These are phyloP conservation scores for Neuroterus valhalla DNA, from an alignment of 1,140 invertebrate species.

Conservation along the genomic window DNA sequence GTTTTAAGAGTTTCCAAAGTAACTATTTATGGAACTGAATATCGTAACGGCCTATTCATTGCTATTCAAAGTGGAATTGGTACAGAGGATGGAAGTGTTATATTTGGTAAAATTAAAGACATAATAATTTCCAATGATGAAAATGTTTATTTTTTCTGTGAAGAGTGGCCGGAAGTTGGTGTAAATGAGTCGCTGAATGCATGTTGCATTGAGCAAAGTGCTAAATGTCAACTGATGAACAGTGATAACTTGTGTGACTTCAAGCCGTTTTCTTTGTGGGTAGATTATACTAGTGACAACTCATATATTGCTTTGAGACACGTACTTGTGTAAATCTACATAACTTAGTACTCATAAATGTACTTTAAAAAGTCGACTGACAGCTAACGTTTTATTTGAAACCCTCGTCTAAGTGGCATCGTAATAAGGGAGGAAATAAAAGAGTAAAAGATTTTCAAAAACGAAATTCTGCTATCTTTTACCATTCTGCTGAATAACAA, in stretches of 20 bases:
- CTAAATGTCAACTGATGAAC: background rate
- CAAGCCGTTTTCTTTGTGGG: background rate
- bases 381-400: too few species aligned
- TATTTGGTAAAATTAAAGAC: slow-evolving; percentile 1
- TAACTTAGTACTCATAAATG: too few species aligned
- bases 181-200: slow-evolving; percentile 3
- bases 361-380: too few species aligned
- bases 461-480: too few species aligned
- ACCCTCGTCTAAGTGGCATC: too few species aligned
- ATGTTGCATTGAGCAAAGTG: background rate
- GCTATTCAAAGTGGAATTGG: background rate
- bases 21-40: background rate
- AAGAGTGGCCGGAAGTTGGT: background rate
- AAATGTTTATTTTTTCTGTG: slow-evolving; percentile 2
- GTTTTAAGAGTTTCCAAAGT: background rate
- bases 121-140: background rate
- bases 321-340: slow-evolving; percentile 11
- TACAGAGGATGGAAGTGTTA: background rate
- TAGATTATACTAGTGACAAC: background rate
- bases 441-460: too few species aligned
- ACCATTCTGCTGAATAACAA: too few species aligned
- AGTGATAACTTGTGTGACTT: slow-evolving; percentile 10
- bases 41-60: background rate
- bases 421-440: too few species aligned
- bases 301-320: background rate